Conservation (phyloP, 2,797 vertebrate genomes). For the Acanthis flammea region DNA sequence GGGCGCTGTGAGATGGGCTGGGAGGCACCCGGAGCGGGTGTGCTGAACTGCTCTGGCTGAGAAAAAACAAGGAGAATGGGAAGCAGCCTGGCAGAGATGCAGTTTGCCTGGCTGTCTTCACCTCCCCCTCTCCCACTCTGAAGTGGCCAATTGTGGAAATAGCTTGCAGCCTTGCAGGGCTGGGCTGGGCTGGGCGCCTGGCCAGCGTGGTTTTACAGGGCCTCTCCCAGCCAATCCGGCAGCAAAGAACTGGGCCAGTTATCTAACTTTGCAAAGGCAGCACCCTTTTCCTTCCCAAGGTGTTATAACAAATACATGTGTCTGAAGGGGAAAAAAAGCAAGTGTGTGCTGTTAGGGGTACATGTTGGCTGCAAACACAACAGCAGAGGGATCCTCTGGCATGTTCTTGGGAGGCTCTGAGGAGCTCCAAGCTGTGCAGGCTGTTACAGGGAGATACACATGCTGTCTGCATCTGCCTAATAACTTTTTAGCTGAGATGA, state of each 20-base stretch:
- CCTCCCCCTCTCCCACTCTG: conserved; percentile 50
- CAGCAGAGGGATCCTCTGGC: neutral
- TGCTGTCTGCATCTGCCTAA: neutral
- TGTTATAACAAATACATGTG: conserved; percentile 18
- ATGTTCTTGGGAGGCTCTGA: neutral
- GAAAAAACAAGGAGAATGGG: conserved; percentile 20
- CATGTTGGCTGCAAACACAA: fast-evolving
- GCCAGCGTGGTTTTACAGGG: conserved; percentile 67
- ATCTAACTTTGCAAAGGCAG: conserved; percentile 74
- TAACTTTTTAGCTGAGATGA: neutral
- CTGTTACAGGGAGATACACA: neutral
- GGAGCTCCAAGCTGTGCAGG: neutral
- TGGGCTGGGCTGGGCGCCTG: conserved; percentile 62
- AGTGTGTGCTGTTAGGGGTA: fast-evolving
- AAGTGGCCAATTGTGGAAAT: conserved; percentile 70
- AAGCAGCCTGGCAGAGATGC: conserved; percentile 58
- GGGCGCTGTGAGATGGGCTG: neutral
- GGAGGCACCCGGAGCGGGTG: fast-evolving
- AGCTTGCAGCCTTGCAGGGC: conserved; percentile 59
- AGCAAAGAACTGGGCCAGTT: conserved; percentile 71
- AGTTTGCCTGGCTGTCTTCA: conserved; percentile 42
- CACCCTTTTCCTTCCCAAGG: conserved; percentile 53
- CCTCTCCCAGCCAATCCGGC: conserved; percentile 66
- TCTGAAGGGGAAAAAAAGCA: neutral
- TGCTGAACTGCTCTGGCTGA: conserved; percentile 27